phyloP scores from a whole-genome alignment of 2,888 invertebrate genomes.

The Tricholauxania praeusta region DNA sequence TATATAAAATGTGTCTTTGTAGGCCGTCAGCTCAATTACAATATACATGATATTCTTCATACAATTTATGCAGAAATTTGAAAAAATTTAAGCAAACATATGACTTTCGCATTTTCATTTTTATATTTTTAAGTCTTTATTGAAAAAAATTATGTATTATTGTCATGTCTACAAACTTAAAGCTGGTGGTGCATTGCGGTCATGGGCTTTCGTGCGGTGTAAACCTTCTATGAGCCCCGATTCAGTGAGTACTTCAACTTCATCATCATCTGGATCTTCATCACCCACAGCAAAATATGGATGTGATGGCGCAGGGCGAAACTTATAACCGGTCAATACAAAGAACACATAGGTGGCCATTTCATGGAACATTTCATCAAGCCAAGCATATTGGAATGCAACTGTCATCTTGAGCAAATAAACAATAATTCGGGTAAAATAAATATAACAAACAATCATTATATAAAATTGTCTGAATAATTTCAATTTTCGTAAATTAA shows the following conservation, averaged over 20 bases:
- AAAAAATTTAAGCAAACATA: conserved; percentile 28
- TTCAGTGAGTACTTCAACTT: conserved; percentile 74
- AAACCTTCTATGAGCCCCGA: conserved; percentile 78
- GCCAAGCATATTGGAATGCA: conserved; percentile 96
- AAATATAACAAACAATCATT: conserved; percentile 97
- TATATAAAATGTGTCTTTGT: conserved; percentile 33
- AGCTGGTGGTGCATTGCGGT: conserved; percentile 70
- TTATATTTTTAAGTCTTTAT: conserved; percentile 2
- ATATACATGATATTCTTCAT: conserved; percentile 64
- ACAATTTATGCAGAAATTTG: conserved; percentile 63
- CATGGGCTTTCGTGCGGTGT: conserved; percentile 72
- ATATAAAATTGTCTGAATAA: conserved; percentile 97
- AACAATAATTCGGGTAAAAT: conserved; percentile 96
- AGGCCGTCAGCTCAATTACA: conserved; percentile 60
- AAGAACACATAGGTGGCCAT: conserved; percentile 96
- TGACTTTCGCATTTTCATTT: neutral
- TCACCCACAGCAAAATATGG: conserved; percentile 89
- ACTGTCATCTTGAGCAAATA: conserved; percentile 94
- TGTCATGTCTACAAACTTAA: conserved; percentile 1
- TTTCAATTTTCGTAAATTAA: conserved; percentile 92
- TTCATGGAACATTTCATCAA: conserved; percentile 95
- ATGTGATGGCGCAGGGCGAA: conserved; percentile 93
- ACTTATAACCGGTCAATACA: conserved; percentile 94
- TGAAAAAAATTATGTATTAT: neutral
- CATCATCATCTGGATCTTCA: conserved; percentile 76